Percentiles rank a stretch among this genome's conserved stretches.
Evolutionary conservation across 2,888 invertebrate species (phyloP).

Genomic region (Theretra japonica): DNA sequence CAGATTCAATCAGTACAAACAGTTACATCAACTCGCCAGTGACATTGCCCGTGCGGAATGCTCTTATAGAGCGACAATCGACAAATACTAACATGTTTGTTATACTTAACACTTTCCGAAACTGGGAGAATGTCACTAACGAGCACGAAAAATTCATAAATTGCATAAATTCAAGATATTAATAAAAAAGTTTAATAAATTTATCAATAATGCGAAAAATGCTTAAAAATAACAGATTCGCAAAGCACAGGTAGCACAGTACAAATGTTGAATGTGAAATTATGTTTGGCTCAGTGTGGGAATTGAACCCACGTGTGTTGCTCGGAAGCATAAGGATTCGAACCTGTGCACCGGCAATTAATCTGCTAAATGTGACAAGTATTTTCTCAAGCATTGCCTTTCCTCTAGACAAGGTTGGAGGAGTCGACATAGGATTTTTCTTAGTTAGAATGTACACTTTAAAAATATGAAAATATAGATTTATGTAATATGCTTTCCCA

Average conservation of each 20-base stretch:
- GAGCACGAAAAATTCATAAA: background rate
- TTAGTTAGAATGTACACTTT: too few species aligned
- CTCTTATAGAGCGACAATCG: background rate
- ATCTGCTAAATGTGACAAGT: background rate
- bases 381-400: background rate
- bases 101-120: background rate
- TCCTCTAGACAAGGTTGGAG: background rate
- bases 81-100: background rate
- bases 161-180: background rate
- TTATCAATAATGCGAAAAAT: background rate
- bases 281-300: constrained; percentile 30
- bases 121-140: background rate
- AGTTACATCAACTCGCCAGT: constrained; percentile 5
- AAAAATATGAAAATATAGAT: too few species aligned
- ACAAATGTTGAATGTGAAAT: background rate
- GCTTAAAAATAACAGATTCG: background rate
- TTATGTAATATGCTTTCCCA: too few species aligned
- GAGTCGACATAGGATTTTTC: too few species aligned
- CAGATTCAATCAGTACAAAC: constrained; percentile 12
- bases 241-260: background rate
- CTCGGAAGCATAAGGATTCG: background rate
- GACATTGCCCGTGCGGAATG: background rate
- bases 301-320: constrained; percentile 40
- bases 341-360: background rate
- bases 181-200: background rate